A percentile compares a stretch with the other conserved stretches of the same genome.
Conservation (phyloP, 2,113 vertebrate species). For the Cyphotilapia sp. region DNA sequence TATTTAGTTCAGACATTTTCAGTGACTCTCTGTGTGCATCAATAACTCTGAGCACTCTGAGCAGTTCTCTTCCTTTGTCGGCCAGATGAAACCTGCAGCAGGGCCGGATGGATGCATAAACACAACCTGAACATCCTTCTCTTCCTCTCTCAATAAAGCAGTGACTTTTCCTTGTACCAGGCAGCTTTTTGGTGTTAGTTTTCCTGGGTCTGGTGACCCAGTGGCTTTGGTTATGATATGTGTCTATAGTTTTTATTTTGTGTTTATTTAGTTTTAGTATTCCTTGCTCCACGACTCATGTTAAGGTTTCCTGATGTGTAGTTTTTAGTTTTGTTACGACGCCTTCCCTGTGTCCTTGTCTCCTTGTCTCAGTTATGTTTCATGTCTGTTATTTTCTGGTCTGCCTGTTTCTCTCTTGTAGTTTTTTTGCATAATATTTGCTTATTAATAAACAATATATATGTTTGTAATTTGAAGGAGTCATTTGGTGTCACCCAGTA, state of each 20-base stretch:
- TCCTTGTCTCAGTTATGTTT: neutral
- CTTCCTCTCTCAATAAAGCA: neutral
- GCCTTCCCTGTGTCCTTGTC: neutral
- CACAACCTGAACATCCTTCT: neutral
- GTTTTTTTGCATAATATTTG: neutral
- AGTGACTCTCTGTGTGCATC: neutral
- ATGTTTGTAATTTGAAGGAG: rapidly evolving
- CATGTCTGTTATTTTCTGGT: neutral
- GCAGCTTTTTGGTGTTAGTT: neutral
- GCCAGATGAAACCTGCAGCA: neutral
- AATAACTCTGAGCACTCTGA: neutral
- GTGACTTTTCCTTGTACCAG: neutral
- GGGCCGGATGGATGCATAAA: neutral
- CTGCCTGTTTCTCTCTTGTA: neutral
- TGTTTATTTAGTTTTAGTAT: neutral
- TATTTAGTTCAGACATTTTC: neutral
- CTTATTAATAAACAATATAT: neutral
- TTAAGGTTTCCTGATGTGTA: rapidly evolving
- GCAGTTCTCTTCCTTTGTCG: neutral
- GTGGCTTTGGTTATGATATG: neutral
- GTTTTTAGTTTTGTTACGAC: neutral
- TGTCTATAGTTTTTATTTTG: neutral
- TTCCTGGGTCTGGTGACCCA: neutral
- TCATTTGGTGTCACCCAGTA: neutral
- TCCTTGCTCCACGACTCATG: neutral